Evolutionary conservation across 2,888 invertebrate genomes (phyloP).

Genomic region (Mesoligia furuncula): DNA sequence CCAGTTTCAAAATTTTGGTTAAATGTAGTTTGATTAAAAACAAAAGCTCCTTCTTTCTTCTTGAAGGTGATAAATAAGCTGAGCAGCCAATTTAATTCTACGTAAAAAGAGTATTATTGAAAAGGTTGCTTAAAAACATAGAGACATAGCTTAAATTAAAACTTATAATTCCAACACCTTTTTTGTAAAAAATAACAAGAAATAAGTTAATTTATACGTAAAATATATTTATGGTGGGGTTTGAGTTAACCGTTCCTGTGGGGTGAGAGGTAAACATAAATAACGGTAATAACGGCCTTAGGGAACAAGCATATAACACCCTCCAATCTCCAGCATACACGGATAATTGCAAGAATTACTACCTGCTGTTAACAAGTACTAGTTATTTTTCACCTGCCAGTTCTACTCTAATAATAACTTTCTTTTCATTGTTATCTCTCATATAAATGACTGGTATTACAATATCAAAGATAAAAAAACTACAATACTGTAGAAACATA

Average conservation of each 20-base stretch:
- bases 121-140: background rate
- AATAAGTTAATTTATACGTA: slow-evolving; percentile 6
- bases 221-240: slow-evolving; percentile 21
- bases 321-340: slow-evolving; percentile 43
- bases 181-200: slow-evolving; percentile 19
- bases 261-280: slow-evolving; percentile 65
- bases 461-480: background rate
- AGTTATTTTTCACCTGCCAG: slow-evolving; percentile 12
- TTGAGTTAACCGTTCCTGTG: slow-evolving; percentile 44
- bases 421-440: background rate
- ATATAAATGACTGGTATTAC: background rate
- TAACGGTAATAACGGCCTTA: slow-evolving; percentile 68
- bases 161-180: background rate
- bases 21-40: background rate
- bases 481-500: background rate
- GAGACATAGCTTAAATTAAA: background rate
- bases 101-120: background rate
- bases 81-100: background rate
- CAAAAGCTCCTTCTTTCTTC: background rate
- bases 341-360: slow-evolving; percentile 25
- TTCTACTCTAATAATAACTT: background rate
- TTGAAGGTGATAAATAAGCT: background rate
- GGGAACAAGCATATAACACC: slow-evolving; percentile 50
- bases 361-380: slow-evolving; percentile 25
- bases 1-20: background rate